phyloP scores from a whole-genome alignment of 2,113 vertebrate species.

The Bubalus kerabau region DNA sequence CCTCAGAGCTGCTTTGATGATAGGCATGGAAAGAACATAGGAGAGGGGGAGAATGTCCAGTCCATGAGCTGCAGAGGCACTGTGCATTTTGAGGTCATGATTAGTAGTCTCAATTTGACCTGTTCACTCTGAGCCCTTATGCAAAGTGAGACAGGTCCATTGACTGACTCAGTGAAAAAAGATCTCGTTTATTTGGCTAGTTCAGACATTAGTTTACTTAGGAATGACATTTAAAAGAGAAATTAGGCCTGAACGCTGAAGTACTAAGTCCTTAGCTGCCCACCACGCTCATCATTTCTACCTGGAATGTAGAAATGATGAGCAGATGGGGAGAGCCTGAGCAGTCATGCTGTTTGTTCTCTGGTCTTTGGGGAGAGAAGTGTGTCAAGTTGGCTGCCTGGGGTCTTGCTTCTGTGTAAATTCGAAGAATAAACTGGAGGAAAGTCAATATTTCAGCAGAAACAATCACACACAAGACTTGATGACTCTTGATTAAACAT shows the following conservation, averaged over 20 bases:
- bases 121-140: rapidly evolving
- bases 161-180: background rate
- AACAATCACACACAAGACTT: background rate
- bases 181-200: background rate
- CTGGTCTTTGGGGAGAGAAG: background rate
- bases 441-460: background rate
- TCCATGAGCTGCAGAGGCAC: rapidly evolving
- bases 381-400: rapidly evolving
- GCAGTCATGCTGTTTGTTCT: rapidly evolving
- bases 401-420: background rate
- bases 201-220: background rate
- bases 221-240: background rate
- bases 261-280: background rate
- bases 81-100: background rate
- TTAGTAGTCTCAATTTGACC: rapidly evolving
- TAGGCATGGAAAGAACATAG: background rate
- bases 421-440: background rate
- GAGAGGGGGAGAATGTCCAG: background rate
- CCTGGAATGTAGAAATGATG: rapidly evolving
- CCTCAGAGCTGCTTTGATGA: background rate
- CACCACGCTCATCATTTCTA: rapidly evolving
- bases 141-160: background rate
- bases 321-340: background rate
- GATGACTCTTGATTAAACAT: background rate
- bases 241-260: background rate